These are phyloP conservation scores for Stegodyphus mimosarum DNA, from an alignment of 1,140 invertebrate genomes.

Conservation along the genomic window DNA sequence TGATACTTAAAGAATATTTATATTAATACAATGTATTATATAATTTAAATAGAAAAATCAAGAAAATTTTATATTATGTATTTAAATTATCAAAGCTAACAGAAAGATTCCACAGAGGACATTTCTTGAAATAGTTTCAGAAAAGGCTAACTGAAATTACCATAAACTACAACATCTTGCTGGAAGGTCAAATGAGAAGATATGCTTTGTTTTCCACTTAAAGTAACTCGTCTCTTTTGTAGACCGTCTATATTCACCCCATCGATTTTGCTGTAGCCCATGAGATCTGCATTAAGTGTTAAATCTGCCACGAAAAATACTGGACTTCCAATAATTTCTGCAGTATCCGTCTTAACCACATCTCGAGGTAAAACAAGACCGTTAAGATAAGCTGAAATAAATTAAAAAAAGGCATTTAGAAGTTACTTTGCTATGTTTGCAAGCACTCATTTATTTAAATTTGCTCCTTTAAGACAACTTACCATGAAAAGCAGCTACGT, in stretches of 20 bases:
- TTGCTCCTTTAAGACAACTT: not conserved
- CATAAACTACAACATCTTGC: not conserved
- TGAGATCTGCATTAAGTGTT: not conserved
- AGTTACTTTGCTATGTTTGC: too few species aligned
- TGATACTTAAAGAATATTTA: too few species aligned
- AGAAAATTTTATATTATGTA: not conserved
- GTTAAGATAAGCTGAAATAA: conserved; percentile 17
- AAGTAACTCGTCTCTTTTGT: not conserved
- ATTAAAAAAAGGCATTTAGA: not conserved
- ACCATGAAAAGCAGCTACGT: not conserved
- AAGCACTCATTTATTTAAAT: too few species aligned
- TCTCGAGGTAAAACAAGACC: conserved; percentile 18
- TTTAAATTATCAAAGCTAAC: not conserved
- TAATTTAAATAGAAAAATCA: not conserved
- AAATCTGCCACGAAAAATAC: conserved; percentile 6
- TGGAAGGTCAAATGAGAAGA: not conserved
- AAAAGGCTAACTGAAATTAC: not conserved
- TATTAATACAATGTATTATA: not conserved
- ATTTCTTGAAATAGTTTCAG: not conserved
- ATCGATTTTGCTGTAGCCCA: not conserved
- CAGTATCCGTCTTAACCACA: not conserved
- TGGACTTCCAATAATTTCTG: not conserved
- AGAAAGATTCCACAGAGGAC: not conserved
- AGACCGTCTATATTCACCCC: not conserved
- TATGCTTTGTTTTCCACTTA: conserved; percentile 3